Evolutionary conservation across 2,113 vertebrate genomes (phyloP).

Genomic region (Plecotus auritus): DNA sequence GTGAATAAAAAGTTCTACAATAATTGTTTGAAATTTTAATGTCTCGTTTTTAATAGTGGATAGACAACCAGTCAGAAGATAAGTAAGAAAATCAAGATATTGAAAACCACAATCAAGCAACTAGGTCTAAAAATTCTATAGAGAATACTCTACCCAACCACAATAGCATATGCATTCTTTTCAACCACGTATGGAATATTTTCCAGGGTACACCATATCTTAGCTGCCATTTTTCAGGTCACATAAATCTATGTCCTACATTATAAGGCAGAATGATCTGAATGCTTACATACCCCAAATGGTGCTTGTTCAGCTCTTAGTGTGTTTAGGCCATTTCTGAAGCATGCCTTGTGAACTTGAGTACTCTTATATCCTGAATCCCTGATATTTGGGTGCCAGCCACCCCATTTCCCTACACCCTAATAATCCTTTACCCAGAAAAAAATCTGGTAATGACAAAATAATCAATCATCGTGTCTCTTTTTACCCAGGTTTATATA

Average conservation of each 20-base stretch:
- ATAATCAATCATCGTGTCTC: not conserved
- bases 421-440: not conserved
- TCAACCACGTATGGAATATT: too few relatives aligned
- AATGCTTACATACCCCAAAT: not conserved
- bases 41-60: too few relatives aligned
- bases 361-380: not conserved
- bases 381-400: not conserved
- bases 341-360: not conserved
- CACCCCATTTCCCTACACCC: not conserved
- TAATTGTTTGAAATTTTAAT: too few relatives aligned
- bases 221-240: not conserved
- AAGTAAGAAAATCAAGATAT: too few relatives aligned
- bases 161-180: too few relatives aligned
- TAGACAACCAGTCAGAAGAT: too few relatives aligned
- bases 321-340: not conserved
- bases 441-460: not conserved
- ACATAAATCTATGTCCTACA: not conserved
- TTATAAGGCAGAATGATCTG: not conserved
- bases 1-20: too few relatives aligned
- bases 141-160: too few relatives aligned
- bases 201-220: too few relatives aligned
- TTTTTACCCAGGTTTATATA: not conserved
- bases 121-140: too few relatives aligned
- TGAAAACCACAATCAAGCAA: too few relatives aligned
- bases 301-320: accelerated